Conservation (phyloP, 2,797 vertebrate genomes). For the Hydrocynus forskahlii region DNA sequence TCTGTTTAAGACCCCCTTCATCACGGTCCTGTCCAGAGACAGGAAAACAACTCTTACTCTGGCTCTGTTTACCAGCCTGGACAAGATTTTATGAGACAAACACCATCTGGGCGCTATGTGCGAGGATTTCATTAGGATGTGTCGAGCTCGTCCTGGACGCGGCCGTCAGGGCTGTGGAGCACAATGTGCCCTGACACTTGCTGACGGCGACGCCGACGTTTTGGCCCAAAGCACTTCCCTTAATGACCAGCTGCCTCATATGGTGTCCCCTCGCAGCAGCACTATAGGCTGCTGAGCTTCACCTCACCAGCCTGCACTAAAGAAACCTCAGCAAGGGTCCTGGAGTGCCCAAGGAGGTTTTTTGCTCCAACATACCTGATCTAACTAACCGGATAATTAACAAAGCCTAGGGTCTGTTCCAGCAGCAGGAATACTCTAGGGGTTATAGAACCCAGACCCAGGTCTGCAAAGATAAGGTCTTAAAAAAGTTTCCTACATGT, state of each 20-base stretch:
- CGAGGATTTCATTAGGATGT: slow-evolving; percentile 72
- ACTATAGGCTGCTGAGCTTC: slow-evolving; percentile 17
- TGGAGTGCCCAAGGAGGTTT: not conserved
- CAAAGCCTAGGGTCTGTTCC: not conserved
- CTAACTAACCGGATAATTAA: not conserved
- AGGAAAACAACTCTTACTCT: slow-evolving; percentile 46
- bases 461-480: too few relatives aligned
- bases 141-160: slow-evolving; percentile 53
- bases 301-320: slow-evolving; percentile 19
- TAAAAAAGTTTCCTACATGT: too few relatives aligned
- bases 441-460: not conserved
- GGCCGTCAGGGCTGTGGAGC: slow-evolving; percentile 68
- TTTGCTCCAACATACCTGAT: not conserved
- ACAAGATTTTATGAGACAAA: slow-evolving; percentile 78
- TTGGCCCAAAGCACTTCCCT: slow-evolving; percentile 71
- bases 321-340: not conserved
- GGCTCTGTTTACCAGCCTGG: slow-evolving; percentile 69
- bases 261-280: slow-evolving; percentile 60
- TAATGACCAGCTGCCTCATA: slow-evolving; percentile 79
- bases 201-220: slow-evolving; percentile 65
- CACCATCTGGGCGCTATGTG: slow-evolving; percentile 77
- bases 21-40: not conserved
- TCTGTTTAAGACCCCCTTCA: not conserved
- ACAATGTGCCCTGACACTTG: slow-evolving; percentile 69
- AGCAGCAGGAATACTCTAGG: not conserved